These are phyloP conservation scores for Megalops cyprinoides DNA, from an alignment of 2,797 vertebrate species.

Conservation along the genomic window DNA sequence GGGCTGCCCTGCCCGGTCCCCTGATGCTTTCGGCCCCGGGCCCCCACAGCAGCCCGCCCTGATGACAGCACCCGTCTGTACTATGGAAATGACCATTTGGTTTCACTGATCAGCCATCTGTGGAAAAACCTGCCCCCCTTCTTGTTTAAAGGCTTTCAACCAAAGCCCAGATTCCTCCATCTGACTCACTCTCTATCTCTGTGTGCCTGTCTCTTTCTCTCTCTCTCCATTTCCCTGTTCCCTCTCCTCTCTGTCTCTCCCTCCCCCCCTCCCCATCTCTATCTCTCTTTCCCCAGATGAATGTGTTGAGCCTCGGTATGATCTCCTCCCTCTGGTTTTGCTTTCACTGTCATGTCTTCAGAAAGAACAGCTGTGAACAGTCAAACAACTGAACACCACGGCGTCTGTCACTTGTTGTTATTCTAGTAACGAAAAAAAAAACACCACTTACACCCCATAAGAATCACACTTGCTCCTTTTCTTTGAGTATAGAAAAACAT, in stretches of 20 bases:
- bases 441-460: not conserved
- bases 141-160: slow-evolving; percentile 64
- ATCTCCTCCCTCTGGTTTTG: not conserved
- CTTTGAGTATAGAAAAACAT: not conserved
- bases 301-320: slow-evolving; percentile 26
- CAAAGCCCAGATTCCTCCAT: slow-evolving; percentile 42
- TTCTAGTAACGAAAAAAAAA: not conserved
- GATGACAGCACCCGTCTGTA: slow-evolving; percentile 61
- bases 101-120: slow-evolving; percentile 66
- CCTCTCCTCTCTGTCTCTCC: slow-evolving; percentile 24
- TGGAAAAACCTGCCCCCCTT: slow-evolving; percentile 66
- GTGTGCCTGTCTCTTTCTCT: slow-evolving; percentile 37
- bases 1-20: slow-evolving; percentile 49
- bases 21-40: not conserved
- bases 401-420: not conserved
- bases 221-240: slow-evolving; percentile 18
- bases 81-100: slow-evolving; percentile 61
- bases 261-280: slow-evolving; percentile 39
- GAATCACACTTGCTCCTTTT: too few species aligned
- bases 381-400: not conserved
- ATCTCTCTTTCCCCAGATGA: slow-evolving; percentile 1
- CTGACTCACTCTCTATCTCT: slow-evolving; percentile 5
- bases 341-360: slow-evolving; percentile 36
- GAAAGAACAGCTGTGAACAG: not conserved
- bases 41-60: slow-evolving; percentile 47